Conservation (phyloP, 2,888 invertebrate species). For the Dexiosoma caninum region DNA sequence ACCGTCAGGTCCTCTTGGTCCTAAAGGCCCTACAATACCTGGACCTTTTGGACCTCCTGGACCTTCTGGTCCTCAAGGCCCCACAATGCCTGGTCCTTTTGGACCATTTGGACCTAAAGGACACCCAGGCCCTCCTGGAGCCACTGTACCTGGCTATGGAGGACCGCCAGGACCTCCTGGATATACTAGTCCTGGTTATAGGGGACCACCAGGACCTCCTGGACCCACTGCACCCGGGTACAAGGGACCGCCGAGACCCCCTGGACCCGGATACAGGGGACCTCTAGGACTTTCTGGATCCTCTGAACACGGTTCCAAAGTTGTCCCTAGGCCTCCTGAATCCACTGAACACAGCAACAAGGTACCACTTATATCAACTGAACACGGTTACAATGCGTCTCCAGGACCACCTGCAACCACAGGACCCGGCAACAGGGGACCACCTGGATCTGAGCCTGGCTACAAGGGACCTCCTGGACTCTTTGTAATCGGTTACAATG, state of each 20-base stretch:
- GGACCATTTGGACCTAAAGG: constrained; percentile 72
- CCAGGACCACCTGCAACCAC: constrained; percentile 59
- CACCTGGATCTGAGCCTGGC: constrained; percentile 65
- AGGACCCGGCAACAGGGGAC: constrained; percentile 72
- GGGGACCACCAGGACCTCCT: constrained; percentile 73
- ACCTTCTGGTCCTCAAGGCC: constrained; percentile 78
- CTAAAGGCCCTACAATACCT: constrained; percentile 73
- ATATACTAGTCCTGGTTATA: constrained; percentile 67
- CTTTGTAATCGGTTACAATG: constrained; percentile 62
- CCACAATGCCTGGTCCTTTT: constrained; percentile 67
- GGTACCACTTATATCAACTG: constrained; percentile 71
- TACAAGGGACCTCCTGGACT: no score
- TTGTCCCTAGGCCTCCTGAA: constrained; percentile 72
- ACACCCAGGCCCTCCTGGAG: constrained; percentile 67
- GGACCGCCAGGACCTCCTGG: constrained; percentile 72
- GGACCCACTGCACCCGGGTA: constrained; percentile 69
- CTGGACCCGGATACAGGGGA: constrained; percentile 69
- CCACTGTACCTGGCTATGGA: constrained; percentile 63
- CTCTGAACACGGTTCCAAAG: constrained; percentile 76
- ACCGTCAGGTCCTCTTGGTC: constrained; percentile 64
- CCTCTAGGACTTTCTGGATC: constrained; percentile 75
- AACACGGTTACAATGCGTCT: constrained; percentile 67
- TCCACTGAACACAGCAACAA: constrained; percentile 11
- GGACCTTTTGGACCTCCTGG: constrained; percentile 77
- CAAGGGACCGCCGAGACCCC: constrained; percentile 73